These are phyloP conservation scores for Eospalax fontanierii DNA, from an alignment of 2,797 vertebrate species.

Conservation along the genomic window DNA sequence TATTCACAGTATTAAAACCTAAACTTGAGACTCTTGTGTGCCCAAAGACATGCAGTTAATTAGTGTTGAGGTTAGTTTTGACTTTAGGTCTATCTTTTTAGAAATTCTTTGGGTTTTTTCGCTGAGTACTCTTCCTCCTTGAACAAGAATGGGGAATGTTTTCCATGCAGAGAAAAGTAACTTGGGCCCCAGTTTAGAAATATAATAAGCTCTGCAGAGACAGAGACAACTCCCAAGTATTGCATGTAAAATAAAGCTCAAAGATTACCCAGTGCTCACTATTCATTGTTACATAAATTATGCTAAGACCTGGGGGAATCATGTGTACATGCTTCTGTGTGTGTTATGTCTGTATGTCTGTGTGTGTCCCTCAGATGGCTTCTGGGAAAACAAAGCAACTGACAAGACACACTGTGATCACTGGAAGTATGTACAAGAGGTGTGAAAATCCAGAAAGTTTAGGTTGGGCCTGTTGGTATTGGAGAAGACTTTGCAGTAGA, in stretches of 20 bases:
- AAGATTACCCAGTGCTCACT: not conserved
- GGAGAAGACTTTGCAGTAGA: not conserved
- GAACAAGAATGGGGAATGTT: not conserved
- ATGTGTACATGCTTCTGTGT: not conserved
- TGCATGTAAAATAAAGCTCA: not conserved
- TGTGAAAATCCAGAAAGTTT: not conserved
- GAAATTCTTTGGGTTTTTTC: not conserved
- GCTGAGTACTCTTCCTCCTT: not conserved
- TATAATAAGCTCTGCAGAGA: not conserved
- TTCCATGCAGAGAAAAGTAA: not conserved
- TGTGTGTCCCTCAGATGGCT: not conserved
- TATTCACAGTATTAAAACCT: not conserved
- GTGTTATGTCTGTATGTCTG: not conserved
- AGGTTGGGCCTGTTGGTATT: not conserved
- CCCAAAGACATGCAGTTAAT: not conserved
- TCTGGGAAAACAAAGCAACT: constrained; percentile 12
- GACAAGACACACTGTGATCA: not conserved
- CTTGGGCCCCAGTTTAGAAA: not conserved
- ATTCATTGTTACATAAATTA: not conserved
- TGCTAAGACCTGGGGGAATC: not conserved
- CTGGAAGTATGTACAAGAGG: not conserved
- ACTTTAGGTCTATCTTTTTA: not conserved
- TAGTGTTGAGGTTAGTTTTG: constrained; percentile 2
- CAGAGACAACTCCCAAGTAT: not conserved
- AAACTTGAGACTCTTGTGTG: not conserved